phyloP scores from a whole-genome alignment of 2,113 vertebrate species.

The Anarrhichthys ocellatus region DNA sequence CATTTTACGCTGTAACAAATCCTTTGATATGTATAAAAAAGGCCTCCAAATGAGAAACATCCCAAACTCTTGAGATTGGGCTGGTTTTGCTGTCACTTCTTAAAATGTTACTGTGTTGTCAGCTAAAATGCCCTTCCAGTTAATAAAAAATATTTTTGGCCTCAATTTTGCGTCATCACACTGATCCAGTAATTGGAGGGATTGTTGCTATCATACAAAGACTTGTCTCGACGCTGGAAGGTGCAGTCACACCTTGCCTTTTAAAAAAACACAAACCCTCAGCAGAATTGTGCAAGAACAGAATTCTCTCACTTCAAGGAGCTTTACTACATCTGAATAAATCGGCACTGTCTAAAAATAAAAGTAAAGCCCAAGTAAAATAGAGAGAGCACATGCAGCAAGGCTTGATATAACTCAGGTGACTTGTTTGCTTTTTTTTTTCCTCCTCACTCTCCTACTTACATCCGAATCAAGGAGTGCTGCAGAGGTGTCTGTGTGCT shows the following conservation, averaged over 20 bases:
- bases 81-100: constrained; percentile 17
- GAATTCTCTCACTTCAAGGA: constrained; percentile 63
- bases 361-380: constrained; percentile 67
- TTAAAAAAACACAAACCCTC: constrained; percentile 58
- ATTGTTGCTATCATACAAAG: constrained; percentile 51
- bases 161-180: constrained; percentile 48
- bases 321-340: constrained; percentile 70
- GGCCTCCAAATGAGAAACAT: constrained; percentile 6
- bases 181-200: constrained; percentile 53
- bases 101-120: neutral
- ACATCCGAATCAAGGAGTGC: constrained; percentile 78
- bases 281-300: constrained; percentile 70
- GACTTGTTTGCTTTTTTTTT: constrained; percentile 78
- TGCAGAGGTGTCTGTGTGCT: constrained; percentile 82
- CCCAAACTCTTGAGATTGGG: neutral
- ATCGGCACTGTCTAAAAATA: constrained; percentile 62
- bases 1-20: constrained; percentile 5
- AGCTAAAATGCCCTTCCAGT: constrained; percentile 14
- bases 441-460: constrained; percentile 63
- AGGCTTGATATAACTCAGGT: constrained; percentile 81
- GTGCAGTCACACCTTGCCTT: constrained; percentile 61
- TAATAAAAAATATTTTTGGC: constrained; percentile 26
- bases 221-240: constrained; percentile 48
- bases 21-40: constrained; percentile 2
- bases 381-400: constrained; percentile 64